Evolutionary conservation across 2,888 invertebrate genomes (phyloP).

Genomic region (Heteromyza rotundicornis): DNA sequence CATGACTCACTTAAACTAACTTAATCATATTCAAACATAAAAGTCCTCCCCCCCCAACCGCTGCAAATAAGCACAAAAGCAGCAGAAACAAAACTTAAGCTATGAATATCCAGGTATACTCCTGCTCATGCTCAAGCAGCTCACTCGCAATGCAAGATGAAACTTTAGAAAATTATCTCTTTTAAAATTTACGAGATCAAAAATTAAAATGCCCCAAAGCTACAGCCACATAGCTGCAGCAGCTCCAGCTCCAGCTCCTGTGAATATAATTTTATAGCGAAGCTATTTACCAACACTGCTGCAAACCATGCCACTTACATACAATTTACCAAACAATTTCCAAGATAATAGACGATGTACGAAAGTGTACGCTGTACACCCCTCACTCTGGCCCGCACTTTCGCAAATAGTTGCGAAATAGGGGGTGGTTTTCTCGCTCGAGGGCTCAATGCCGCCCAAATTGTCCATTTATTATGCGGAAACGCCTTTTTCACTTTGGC

Average conservation of each 20-base stretch:
- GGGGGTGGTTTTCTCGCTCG: slow-evolving; percentile 16
- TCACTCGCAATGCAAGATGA: no score
- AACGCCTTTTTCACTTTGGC: slow-evolving; percentile 55
- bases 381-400: background rate
- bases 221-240: background rate
- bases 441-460: slow-evolving; percentile 44
- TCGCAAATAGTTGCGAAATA: background rate
- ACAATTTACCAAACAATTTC: slow-evolving; percentile 13
- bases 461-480: slow-evolving; percentile 58
- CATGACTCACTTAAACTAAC: no score
- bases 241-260: slow-evolving; percentile 33
- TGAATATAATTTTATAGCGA: slow-evolving; percentile 51
- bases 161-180: slow-evolving; percentile 40
- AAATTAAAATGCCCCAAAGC: slow-evolving; percentile 50
- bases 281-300: slow-evolving; percentile 2
- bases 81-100: no score
- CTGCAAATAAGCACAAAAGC: no score
- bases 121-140: no score
- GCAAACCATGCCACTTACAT: slow-evolving; percentile 3
- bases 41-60: no score
- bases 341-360: slow-evolving; percentile 10
- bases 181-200: slow-evolving; percentile 54
- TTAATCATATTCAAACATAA: no score
- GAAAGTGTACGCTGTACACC: slow-evolving; percentile 6
- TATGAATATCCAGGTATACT: no score